Evolutionary conservation across 2,797 vertebrate species (phyloP).

Genomic region (Thalassophryne amazonica): DNA sequence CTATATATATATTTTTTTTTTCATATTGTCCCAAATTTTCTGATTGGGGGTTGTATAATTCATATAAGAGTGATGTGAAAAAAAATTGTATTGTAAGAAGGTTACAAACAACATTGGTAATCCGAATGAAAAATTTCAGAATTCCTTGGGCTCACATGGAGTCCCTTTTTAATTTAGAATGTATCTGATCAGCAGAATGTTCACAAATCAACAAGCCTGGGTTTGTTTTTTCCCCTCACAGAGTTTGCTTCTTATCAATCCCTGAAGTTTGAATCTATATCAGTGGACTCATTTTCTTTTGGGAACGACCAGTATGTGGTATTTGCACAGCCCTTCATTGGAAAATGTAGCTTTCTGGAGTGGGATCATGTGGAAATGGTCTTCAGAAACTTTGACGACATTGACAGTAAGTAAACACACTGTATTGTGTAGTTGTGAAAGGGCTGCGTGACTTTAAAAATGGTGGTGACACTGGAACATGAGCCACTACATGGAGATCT

Average conservation of each 20-base stretch:
- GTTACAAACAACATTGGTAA: too few species aligned
- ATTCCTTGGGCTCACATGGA: too few species aligned
- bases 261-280: conserved; percentile 93
- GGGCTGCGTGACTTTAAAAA: background rate
- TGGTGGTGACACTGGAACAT: background rate
- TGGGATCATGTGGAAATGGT: conserved; percentile 98
- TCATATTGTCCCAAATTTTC: too few species aligned
- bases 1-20: too few species aligned
- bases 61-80: too few species aligned
- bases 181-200: too few species aligned
- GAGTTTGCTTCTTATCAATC: conserved; percentile 95
- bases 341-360: conserved; percentile 95
- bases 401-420: conserved; percentile 84
- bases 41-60: too few species aligned
- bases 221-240: conserved; percentile 58
- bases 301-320: conserved; percentile 91
- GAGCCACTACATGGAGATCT: conserved; percentile 29
- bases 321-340: conserved; percentile 94
- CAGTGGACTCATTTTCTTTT: conserved; percentile 91
- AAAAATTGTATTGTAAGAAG: too few species aligned
- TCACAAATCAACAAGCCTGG: background rate
- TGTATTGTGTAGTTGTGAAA: background rate
- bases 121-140: too few species aligned
- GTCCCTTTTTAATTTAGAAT: too few species aligned
- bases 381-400: conserved; percentile 94